These are phyloP conservation scores for Diplolepis rosae DNA, from an alignment of 2,888 invertebrate genomes.

Conservation along the genomic window DNA sequence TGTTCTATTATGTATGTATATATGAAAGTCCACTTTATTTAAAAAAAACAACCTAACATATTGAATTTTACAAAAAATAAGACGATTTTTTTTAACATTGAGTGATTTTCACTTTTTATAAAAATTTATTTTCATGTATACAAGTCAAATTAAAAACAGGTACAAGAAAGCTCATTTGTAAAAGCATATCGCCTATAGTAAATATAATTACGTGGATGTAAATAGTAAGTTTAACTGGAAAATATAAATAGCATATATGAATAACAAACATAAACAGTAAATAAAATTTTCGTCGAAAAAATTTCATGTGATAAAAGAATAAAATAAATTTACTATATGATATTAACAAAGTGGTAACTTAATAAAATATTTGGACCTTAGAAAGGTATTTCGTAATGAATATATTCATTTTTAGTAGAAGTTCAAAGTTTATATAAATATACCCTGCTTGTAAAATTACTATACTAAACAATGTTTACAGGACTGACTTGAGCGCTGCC, in stretches of 20 bases:
- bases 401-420: not conserved
- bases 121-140: not conserved
- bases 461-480: conserved; percentile 1
- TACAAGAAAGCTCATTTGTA: not conserved
- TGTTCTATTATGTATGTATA: conserved; percentile 1
- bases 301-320: too few relatives aligned
- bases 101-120: not conserved
- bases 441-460: not conserved
- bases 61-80: not conserved
- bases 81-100: not conserved
- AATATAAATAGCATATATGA: not conserved
- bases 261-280: not conserved
- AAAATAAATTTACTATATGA: not conserved
- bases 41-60: not conserved
- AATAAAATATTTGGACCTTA: not conserved
- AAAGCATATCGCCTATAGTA: too few relatives aligned
- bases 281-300: too few relatives aligned
- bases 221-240: not conserved
- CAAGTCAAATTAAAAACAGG: not conserved
- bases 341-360: not conserved
- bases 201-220: not conserved
- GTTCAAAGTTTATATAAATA: not conserved
- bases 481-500: conserved; percentile 49
- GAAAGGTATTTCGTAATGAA: not conserved
- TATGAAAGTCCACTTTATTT: conserved; percentile 11